Base-by-base conservation (phyloP, 2,888 invertebrate species). In the Micoletzkya japonica region DNA sequence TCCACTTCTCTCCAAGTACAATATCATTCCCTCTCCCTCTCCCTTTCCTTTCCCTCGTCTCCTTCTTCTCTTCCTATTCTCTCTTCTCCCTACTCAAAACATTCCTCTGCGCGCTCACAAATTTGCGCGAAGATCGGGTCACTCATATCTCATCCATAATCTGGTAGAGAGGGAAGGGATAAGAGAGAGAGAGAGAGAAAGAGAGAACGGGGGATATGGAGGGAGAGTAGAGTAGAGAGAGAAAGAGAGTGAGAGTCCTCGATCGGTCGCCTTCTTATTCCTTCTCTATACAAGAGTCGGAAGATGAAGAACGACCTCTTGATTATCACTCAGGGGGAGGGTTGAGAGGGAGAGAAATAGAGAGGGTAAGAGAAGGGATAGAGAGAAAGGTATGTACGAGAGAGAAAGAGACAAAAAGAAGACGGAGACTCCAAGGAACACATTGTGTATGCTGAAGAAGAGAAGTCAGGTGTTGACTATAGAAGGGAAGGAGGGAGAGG, bases 151-250 rank as follows among this genome's bases (percentile, higher is more conserved):
- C 10, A 44, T 10, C 10, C 10, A 10, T 44, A 44, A 14, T 44
- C 44, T 14, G 20, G 44, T 17, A 24, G 61, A 32, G 39, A 39
- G 7, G 44, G 39, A 61, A 4, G 30, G 49, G 61, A 44, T 20
- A 34, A 44, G 30, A n/a, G 32, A 20, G 20, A 44, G 49, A 61
- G 24, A 61, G 61, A 32, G 36, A 60, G 37, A 37, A 32, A n/a
- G 28, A 34, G 4, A 24, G 28, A 61, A 10, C 39, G 61, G 44
- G 3, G 44, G 49, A 44, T 17, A 57, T 7, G 24, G 28, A 20
- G 26, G 26, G 2, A 24, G 7, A 57, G 58, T 36, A 36, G 58
- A 24, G 20, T 10, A 58, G 14, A 36, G 28, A 24, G 36, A 58
- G 28, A 17, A n/a, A 58, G 30, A 24, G 58, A 36, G n/a, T 24